Evolutionary conservation across 2,113 vertebrate genomes (phyloP), one percentile per base, ranked within the genome.

Genomic region (Tupaia tana): DNA sequence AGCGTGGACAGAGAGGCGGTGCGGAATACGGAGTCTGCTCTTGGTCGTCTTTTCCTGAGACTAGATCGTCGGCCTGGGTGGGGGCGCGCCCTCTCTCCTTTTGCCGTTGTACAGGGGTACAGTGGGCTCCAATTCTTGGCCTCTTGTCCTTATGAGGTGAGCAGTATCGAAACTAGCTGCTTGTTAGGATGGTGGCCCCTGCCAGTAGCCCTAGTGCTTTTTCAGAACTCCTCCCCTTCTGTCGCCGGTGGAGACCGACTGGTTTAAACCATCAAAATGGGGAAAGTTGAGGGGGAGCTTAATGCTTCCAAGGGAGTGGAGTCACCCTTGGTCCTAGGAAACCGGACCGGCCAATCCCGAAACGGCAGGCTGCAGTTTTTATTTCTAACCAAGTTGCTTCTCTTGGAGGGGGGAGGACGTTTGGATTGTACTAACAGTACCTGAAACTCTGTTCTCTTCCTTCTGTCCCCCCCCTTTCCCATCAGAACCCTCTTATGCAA

Each of bases 401-500:
- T 94, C 89, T 95, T 75, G 86, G 67, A 74, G 94, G 93, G 94
- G 93, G 96, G 78, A 85, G 59, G 86, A 67, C 94, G 52, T 86
- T 75, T 24, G 34, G 86, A 56, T 27, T 83, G 93, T 95, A 73
- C 66, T 77, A 90, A 80, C 70, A 89, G 71, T 64, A 79, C 61
- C 27, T 93, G 88, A 77, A 61, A 88, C 54, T 27, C 6, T 52
- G 69, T 85, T 94, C 66, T 87, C 90, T 86, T 92, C 70, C 79
- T 86, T 85, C 59, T 80, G 9, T 64, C 64, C 58, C 86, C 86
- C 66, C 61, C 11, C 25, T 61, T 34, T 69, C 31, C 73, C 85
- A 92, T 90, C 86, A 80, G 94, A 97, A 31, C 54, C 82, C 67
- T 96, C 82, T 96, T 94, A 94, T 92, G 96, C 97, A 95, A 95